phyloP scores from a whole-genome alignment of 2,888 invertebrate genomes.

The Neoaliturus tenellus region DNA sequence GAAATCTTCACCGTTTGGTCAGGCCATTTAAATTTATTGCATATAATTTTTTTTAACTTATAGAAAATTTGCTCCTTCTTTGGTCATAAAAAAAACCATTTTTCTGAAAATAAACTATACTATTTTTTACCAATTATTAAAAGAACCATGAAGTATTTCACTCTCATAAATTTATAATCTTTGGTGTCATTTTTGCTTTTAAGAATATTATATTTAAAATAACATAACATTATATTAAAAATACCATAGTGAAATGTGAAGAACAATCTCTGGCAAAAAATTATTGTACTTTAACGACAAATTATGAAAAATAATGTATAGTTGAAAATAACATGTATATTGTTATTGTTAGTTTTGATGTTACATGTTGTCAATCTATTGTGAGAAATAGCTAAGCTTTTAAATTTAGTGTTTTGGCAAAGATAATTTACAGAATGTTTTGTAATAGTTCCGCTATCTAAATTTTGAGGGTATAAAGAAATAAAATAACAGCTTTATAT shows the following conservation, averaged over 20 bases:
- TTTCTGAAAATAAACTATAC: no score
- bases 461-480: background rate
- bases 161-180: background rate
- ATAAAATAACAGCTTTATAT: background rate
- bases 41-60: no score
- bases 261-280: background rate
- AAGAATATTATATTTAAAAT: background rate
- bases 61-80: no score
- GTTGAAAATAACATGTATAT: background rate
- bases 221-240: background rate
- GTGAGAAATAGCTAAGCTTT: background rate
- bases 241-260: background rate
- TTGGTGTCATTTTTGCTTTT: background rate
- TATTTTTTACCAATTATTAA: no score
- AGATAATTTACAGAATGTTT: background rate
- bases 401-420: background rate
- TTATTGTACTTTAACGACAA: background rate
- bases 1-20: no score
- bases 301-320: background rate
- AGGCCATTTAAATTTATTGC: no score
- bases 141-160: no score
- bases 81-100: no score
- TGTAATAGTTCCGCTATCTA: conserved; percentile 16
- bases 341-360: conserved; percentile 13
- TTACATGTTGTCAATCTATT: background rate